These are phyloP conservation scores for Helobdella robusta DNA, from an alignment of 2,888 invertebrate species.

Conservation along the genomic window DNA sequence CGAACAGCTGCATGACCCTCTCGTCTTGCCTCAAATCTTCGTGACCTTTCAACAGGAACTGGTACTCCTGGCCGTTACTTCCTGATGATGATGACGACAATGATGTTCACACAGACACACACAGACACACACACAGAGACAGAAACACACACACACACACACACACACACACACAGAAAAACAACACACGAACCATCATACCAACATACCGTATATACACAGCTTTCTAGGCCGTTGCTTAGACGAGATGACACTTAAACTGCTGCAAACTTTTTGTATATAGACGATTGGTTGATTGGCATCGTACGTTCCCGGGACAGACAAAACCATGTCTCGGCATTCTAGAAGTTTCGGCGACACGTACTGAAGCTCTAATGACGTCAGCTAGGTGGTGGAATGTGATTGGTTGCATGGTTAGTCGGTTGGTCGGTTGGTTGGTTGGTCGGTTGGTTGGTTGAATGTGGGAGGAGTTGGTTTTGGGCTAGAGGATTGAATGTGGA, in stretches of 20 bases:
- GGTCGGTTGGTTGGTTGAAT: too few relatives aligned
- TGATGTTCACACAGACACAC: too few relatives aligned
- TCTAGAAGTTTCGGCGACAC: conserved; percentile 82
- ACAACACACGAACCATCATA: not conserved
- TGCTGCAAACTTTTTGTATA: conserved; percentile 80
- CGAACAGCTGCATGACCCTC: conserved; percentile 93
- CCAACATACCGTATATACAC: conserved; percentile 62
- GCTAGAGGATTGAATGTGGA: not conserved
- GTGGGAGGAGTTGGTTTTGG: not conserved
- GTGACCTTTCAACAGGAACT: conserved; percentile 95
- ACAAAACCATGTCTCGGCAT: conserved; percentile 84
- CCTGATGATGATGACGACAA: conserved; percentile 54
- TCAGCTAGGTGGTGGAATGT: conserved; percentile 41
- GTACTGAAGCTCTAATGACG: conserved; percentile 62
- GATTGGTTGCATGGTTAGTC: not conserved
- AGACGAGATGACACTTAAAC: conserved; percentile 72
- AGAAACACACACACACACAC: too few relatives aligned
- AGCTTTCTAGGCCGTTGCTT: conserved; percentile 94
- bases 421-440: too few relatives aligned
- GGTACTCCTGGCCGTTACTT: conserved; percentile 93
- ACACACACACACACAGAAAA: not conserved
- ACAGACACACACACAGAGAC: too few relatives aligned
- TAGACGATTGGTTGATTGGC: conserved; percentile 68
- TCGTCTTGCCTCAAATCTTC: conserved; percentile 98
- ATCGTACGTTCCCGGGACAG: conserved; percentile 93